Evolutionary conservation across 2,113 vertebrate genomes (phyloP).

Genomic region (Tenebrosternarchus preto): DNA sequence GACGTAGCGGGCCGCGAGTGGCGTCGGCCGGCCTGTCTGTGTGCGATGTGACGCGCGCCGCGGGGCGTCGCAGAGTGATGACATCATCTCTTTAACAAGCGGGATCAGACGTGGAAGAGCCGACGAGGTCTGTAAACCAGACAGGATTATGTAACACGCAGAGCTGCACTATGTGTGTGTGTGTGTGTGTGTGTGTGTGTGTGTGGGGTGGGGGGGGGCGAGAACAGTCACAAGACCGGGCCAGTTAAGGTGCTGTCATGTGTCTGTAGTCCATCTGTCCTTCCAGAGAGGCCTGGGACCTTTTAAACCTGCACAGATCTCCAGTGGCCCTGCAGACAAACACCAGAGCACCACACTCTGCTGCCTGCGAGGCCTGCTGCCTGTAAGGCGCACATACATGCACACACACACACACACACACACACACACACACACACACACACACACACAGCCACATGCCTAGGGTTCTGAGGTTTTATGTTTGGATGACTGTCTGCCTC

Average conservation of each 20-base stretch:
- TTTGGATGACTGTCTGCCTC: constrained; percentile 51
- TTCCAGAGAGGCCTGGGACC: constrained; percentile 2
- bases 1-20: constrained; percentile 91
- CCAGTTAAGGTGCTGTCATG: not conserved
- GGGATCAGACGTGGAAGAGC: constrained; percentile 78
- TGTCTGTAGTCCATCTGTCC: constrained; percentile 5
- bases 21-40: constrained; percentile 85
- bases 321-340: constrained; percentile 37
- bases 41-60: constrained; percentile 83
- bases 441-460: constrained; percentile 55
- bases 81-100: constrained; percentile 94
- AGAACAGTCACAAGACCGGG: not conserved
- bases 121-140: constrained; percentile 56
- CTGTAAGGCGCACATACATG: constrained; percentile 13
- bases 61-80: constrained; percentile 88
- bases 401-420: constrained; percentile 50
- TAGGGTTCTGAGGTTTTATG: constrained; percentile 9
- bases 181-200: constrained; percentile 35
- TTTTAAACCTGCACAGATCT: constrained; percentile 32
- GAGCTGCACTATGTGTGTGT: constrained; percentile 61
- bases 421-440: constrained; percentile 51
- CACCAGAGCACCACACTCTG: constrained; percentile 31
- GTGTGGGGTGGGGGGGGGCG: not conserved
- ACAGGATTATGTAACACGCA: constrained; percentile 84
- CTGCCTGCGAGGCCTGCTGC: not conserved